A percentile compares a stretch with the other conserved stretches of the same genome.
Evolutionary conservation across 2,797 vertebrate genomes (phyloP).

Genomic region (Galago senegalensis): DNA sequence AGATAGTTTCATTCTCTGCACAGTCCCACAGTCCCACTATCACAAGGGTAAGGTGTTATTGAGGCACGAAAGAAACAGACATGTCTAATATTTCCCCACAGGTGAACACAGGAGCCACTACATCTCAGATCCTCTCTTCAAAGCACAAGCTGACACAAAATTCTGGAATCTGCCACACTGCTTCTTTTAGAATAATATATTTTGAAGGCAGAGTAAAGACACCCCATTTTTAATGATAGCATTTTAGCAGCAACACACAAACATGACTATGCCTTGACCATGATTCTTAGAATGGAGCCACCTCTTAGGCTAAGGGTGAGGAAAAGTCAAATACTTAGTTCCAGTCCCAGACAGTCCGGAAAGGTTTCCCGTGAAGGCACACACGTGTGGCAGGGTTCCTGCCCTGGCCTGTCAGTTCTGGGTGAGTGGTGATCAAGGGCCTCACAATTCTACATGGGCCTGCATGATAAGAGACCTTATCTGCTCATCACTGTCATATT

Average conservation of each 20-base stretch:
- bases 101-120: not conserved
- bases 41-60: not conserved
- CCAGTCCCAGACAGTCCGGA: not conserved
- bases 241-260: not conserved
- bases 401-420: not conserved
- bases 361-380: not conserved
- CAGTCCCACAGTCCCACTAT: not conserved
- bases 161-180: not conserved
- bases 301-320: not conserved
- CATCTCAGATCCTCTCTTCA: not conserved
- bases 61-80: slow-evolving; percentile 9
- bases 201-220: not conserved
- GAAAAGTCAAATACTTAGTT: not conserved
- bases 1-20: not conserved
- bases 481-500: not conserved
- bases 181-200: not conserved
- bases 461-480: not conserved
- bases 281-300: not conserved
- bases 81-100: not conserved
- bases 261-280: not conserved
- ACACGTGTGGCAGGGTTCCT: not conserved
- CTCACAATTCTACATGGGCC: not conserved
- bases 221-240: not conserved
- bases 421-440: not conserved
- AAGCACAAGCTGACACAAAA: not conserved